Percentiles rank a stretch among this genome's conserved stretches.
Conservation (phyloP, 2,888 invertebrate species). For the Psylliodes chrysocephalus region DNA sequence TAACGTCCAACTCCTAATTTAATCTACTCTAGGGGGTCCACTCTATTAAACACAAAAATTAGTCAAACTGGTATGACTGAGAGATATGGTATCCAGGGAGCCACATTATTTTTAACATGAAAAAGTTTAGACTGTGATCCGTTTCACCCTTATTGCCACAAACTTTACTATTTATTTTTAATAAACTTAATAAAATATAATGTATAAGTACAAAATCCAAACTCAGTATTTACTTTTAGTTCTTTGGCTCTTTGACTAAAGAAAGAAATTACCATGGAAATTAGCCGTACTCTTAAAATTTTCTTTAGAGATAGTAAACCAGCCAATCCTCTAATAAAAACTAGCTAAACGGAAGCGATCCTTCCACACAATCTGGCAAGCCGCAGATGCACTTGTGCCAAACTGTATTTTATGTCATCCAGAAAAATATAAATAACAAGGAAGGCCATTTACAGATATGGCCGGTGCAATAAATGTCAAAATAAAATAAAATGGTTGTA, state of each 20-base stretch:
- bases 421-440: conserved; percentile 14
- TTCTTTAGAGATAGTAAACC: conserved; percentile 2
- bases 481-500: conserved; percentile 23
- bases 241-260: not conserved
- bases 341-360: conserved; percentile 9
- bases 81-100: too few species aligned
- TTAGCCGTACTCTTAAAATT: not conserved
- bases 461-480: conserved; percentile 25
- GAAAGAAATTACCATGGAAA: not conserved
- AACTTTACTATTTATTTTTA: too few species aligned
- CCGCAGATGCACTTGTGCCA: conserved; percentile 11
- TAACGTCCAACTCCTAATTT: too few species aligned
- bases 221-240: too few species aligned
- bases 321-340: conserved; percentile 10
- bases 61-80: too few species aligned
- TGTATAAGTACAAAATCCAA: too few species aligned
- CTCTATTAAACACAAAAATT: too few species aligned
- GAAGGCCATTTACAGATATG: conserved; percentile 26
- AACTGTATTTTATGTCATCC: conserved; percentile 8
- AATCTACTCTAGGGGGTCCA: too few species aligned
- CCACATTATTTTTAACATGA: too few species aligned
- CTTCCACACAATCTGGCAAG: conserved; percentile 17
- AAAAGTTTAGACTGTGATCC: too few species aligned
- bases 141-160: too few species aligned
- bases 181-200: too few species aligned